Conservation (phyloP, 2,797 vertebrate genomes). For the Petrocephalus schoutedeni region DNA sequence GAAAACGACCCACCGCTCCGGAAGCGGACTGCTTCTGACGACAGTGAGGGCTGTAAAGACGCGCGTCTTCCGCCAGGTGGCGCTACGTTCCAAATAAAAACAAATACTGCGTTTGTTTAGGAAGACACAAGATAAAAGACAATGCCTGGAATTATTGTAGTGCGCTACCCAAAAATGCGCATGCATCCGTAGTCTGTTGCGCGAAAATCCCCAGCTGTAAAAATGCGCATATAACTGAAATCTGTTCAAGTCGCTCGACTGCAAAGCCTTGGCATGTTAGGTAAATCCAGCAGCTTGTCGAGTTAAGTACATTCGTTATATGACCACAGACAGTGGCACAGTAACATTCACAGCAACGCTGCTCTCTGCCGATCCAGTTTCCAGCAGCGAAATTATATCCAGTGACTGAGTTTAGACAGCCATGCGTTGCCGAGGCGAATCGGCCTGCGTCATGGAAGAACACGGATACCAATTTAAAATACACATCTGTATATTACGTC, state of each 20-base stretch:
- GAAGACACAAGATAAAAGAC: neutral
- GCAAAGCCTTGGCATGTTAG: neutral
- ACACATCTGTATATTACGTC: neutral
- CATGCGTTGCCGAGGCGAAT: neutral
- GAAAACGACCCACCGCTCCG: constrained; percentile 7
- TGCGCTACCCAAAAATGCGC: neutral
- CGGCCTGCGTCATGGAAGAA: neutral
- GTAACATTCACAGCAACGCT: neutral
- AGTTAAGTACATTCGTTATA: neutral
- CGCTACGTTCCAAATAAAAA: neutral
- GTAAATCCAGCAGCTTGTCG: neutral
- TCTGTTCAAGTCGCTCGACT: neutral
- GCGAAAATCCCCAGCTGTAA: neutral
- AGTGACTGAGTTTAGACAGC: neutral
- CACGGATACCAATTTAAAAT: neutral
- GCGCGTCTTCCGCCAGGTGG: neutral
- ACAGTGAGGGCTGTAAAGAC: neutral
- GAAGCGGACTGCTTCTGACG: constrained; percentile 1
- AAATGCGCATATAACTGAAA: neutral
- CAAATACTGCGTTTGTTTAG: neutral
- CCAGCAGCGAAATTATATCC: neutral
- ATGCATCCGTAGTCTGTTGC: neutral
- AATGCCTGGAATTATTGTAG: neutral
- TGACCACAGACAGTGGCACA: neutral
- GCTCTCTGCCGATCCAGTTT: neutral